Evolutionary conservation across 2,888 invertebrate genomes (phyloP), one percentile per base, ranked within the genome.

Genomic region (Cetonia aurata): DNA sequence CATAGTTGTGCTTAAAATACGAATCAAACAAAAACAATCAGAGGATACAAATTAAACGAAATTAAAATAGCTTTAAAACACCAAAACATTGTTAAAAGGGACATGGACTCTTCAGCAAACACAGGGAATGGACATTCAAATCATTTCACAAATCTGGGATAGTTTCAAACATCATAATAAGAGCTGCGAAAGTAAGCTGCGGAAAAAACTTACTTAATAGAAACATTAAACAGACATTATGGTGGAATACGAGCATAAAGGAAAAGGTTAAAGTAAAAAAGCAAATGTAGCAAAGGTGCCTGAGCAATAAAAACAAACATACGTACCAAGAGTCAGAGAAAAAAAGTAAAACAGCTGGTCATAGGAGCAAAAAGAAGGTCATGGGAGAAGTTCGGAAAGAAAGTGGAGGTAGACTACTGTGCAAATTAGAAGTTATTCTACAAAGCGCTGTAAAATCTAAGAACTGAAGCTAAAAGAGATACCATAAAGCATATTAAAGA

Each of bases 371-470:
- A 59, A 33, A 41, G 13, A 37, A 37, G 1, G 37, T 4, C 60
- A 48, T 59, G 60, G 60, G 60, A 59, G 37, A 37, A 59, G 1
- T 59, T 59, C 6, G 60, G 31, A 1, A 1, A 37, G 33, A 59
- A 59, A 37, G 37, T 59, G 44, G 60, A 59, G 3, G 41, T n/a
- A 12, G 60, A 59, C 17, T 33, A 37, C 10, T 0, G 37, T 13
- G n/a, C 41, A 41, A 59, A 59, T 13, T 3, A 33, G 17, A 59
- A 59, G 15, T 25, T 52, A 15, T 53, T 53, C 15, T 53, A 53
- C 15, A 19, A 25, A 53, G 8, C 25, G 25, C 25, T 25, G 25
- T 3, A 25, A 25, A 25, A 25, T 25, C 25, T 25, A 25, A 25
- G 25, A 25, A 25, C 25, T 25, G 25, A 25, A 25, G 25, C 1